Evolutionary conservation across 2,888 invertebrate species (phyloP), one percentile per base, ranked within the genome.

Genomic region (Calameuta pallipes): DNA sequence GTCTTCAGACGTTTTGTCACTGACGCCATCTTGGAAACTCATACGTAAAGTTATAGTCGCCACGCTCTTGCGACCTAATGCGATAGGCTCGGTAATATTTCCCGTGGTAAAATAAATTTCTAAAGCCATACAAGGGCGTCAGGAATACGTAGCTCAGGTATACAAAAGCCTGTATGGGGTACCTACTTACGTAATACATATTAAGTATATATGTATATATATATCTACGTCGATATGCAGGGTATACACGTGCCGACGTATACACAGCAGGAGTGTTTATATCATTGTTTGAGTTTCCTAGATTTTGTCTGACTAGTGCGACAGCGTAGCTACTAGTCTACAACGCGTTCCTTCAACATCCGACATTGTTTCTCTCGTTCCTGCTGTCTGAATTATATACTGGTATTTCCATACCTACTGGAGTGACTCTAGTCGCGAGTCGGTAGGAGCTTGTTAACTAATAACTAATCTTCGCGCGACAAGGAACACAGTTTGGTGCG

Each of bases 401-500:
- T 77, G 83, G 77, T 78, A 84, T 85, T 84, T 81, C 85, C 85
- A 83, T 83, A 82, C 78, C 83, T 80, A 76, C 73, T 36, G 34
- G 23, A 74, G 35, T 74, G 78, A 76, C 73, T 74, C 70, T 34
- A 69, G 75, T 31, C 77, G 74, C 69, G 79, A 83, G 77, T 81
- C 83, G 71, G 33, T 37, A 78, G 81, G 79, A 78, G 74, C 83
- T 81, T 82, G 83, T 81, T 84, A 85, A 85, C 85, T 84, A 86
- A 86, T 86, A 87, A 86, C 83, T 87, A 86, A 87, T 87, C 84
- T 86, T 77, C 68, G 71, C 30, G 30, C 71, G 71, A 30, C 71
- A 35, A 4, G 71, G 30, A 70, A 75, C 36, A 71, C 36, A 73
- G 73, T 56, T 75, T 12, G 56, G 70, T 80, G 75, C 71, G 74